These are phyloP conservation scores for Pelodiscus sinensis DNA, from an alignment of 2,113 vertebrate genomes.

Conservation along the genomic window DNA sequence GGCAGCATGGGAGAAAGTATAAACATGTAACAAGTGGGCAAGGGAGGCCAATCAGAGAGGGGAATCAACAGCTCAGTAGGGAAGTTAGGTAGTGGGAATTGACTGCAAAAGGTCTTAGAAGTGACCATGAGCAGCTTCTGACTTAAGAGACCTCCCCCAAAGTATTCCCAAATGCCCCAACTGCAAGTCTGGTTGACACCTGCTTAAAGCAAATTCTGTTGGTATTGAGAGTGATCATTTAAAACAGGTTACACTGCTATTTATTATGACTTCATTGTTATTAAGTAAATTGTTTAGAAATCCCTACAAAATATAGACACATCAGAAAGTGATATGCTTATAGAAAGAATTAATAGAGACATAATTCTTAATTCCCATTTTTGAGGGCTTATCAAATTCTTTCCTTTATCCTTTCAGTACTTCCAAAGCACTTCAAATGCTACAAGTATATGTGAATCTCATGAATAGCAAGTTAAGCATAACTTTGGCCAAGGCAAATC, in stretches of 20 bases:
- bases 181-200: background rate
- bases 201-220: background rate
- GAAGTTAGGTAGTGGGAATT: background rate
- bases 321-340: background rate
- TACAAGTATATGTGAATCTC: background rate
- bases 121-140: background rate
- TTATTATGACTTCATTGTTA: background rate
- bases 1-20: background rate
- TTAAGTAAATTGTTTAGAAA: background rate
- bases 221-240: background rate
- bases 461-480: background rate
- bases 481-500: background rate
- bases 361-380: background rate
- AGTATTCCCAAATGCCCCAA: background rate
- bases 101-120: background rate
- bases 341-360: background rate
- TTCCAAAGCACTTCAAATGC: background rate
- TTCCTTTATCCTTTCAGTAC: rapidly evolving
- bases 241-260: background rate
- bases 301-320: background rate
- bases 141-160: background rate
- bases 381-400: background rate
- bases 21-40: background rate
- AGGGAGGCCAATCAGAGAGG: background rate
- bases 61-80: background rate